Conservation (phyloP, 2,888 invertebrate species). For the Spodoptera picta region DNA sequence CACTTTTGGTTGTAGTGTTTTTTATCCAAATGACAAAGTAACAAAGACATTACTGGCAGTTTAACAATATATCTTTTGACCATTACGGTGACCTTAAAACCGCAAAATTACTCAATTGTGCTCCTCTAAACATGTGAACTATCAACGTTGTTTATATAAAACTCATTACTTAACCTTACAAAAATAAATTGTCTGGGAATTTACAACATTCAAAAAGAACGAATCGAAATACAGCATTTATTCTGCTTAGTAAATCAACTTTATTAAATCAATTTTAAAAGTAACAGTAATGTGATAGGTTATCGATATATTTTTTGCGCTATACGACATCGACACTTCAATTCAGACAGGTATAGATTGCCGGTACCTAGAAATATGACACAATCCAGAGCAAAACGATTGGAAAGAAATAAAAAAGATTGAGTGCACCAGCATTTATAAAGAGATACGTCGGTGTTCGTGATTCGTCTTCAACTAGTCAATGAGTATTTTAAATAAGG, state of each 20-base stretch:
- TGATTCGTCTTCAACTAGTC: slow-evolving; percentile 13
- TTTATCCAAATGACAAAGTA: slow-evolving; percentile 20
- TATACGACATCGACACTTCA: background rate
- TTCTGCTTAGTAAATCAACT: no score
- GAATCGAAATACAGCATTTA: slow-evolving; percentile 3
- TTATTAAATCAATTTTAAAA: no score
- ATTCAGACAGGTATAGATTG: background rate
- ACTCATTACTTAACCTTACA: slow-evolving; percentile 40
- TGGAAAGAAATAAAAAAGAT: background rate
- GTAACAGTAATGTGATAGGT: background rate
- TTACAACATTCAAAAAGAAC: slow-evolving; percentile 26
- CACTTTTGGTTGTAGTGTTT: no score
- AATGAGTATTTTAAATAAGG: slow-evolving; percentile 8
- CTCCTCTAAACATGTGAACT: slow-evolving; percentile 43
- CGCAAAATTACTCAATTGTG: slow-evolving; percentile 51
- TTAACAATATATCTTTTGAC: slow-evolving; percentile 33
- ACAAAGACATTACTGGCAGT: slow-evolving; percentile 18
- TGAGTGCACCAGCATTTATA: background rate
- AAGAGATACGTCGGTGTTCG: slow-evolving; percentile 11
- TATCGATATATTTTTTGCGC: background rate
- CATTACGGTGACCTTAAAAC: slow-evolving; percentile 35
- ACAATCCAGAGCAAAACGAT: background rate
- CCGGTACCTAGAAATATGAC: background rate
- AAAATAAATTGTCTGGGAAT: slow-evolving; percentile 41
- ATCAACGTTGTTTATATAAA: slow-evolving; percentile 36